Percentiles rank a stretch among this genome's conserved stretches.
These are phyloP conservation scores for Petrocephalus zakoni DNA, from an alignment of 2,113 vertebrate species.

Conservation along the genomic window DNA sequence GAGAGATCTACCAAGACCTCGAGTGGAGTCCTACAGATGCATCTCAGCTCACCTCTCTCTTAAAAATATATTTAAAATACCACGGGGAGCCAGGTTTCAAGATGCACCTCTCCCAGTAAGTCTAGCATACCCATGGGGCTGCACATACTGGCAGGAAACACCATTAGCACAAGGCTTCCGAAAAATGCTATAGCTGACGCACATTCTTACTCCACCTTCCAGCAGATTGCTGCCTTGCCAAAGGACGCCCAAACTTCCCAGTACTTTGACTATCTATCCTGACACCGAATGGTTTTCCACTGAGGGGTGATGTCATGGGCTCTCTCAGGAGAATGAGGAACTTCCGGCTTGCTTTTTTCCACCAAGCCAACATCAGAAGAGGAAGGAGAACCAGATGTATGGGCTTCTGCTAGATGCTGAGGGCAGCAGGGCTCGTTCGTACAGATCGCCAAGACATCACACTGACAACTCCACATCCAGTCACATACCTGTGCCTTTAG, in stretches of 20 bases:
- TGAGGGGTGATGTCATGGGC: not conserved
- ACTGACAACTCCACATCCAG: no score
- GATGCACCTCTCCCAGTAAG: not conserved
- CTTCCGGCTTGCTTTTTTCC: not conserved
- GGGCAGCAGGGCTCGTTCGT: no score
- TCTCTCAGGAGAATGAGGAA: no score
- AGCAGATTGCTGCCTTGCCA: not conserved
- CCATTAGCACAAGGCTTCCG: not conserved
- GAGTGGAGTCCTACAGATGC: not conserved
- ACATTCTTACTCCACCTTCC: not conserved
- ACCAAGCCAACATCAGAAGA: not conserved
- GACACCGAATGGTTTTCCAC: not conserved
- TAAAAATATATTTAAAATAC: not conserved
- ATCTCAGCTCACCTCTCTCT: not conserved
- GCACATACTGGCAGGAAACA: not conserved
- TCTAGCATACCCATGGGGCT: not conserved
- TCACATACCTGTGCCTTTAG: not conserved
- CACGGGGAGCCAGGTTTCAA: not conserved
- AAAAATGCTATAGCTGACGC: not conserved
- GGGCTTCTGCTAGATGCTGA: not conserved
- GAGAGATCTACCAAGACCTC: slow-evolving; percentile 53
- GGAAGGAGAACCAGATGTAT: not conserved
- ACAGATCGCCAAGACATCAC: not conserved
- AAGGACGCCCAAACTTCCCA: not conserved
- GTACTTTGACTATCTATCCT: not conserved